Evolutionary conservation across 2,113 vertebrate species (phyloP), one percentile per base, ranked within the genome.

Genomic region (Megaleporinus macrocephalus): DNA sequence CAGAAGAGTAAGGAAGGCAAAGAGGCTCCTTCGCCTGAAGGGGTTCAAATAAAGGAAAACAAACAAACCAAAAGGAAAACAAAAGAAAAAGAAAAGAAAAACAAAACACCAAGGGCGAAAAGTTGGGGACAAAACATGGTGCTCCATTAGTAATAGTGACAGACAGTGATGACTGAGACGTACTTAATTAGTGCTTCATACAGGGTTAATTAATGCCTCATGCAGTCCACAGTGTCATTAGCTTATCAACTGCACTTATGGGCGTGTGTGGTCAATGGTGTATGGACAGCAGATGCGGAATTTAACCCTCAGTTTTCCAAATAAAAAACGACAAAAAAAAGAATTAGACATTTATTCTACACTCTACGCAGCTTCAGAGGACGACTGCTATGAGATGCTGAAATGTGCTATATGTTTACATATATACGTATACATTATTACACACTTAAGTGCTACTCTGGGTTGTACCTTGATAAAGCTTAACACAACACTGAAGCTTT

Each of bases 1-100:
- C 94, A 99, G 96, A 90, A 99, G 96, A 92, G 97, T 98, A 95
- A 99, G 95, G 96, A 99, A 97, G 96, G 97, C 97, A 96, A 99
- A 99, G 88, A 99, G 95, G 95, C 97, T 99, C 94, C 97, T 97
- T 97, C 97, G 97, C 98, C 98, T 99, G 97, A 94, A 96, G 95
- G 94, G 94, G 86, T 84, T 93, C 91, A 88, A 85, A 86, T 66
- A 83, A 86, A 51, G 82, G 33, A 71, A 86, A 88, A 27, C 86
- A 24, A 27, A 65, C 53, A 11, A 18, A 18, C 72, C 33, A 57
- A 84, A 51, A 27, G 57, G 44, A 22, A n/a, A 16, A 76, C 61
- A 66, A 79, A 84, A 86, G 27, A 22, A 29, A 81, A 73, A 29
- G 36, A 82, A 49, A 33, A 20, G 16, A 16, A 73, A 63, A 74